phyloP scores from a whole-genome alignment of 2,113 vertebrate genomes.

The Nyctibius bracteatus region DNA sequence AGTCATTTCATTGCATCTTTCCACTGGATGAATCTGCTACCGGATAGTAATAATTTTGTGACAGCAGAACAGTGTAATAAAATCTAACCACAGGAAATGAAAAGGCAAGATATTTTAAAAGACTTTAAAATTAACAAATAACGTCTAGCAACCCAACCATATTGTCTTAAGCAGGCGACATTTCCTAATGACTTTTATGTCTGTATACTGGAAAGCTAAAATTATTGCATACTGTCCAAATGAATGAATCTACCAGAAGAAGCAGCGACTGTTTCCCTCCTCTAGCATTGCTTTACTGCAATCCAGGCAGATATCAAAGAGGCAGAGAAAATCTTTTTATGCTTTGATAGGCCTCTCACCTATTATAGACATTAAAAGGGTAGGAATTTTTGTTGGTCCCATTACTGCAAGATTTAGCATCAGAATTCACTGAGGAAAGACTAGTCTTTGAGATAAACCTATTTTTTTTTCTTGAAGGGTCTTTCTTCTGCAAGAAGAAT shows the following conservation, averaged over 20 bases:
- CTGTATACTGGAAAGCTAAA: neutral
- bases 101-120: neutral
- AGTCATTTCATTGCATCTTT: neutral
- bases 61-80: neutral
- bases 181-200: neutral
- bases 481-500: neutral
- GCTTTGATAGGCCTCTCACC: neutral
- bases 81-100: neutral
- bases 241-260: neutral
- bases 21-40: neutral
- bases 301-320: neutral
- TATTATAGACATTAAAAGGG: rapidly evolving
- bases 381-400: neutral
- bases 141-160: neutral
- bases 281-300: neutral
- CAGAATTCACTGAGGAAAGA: neutral
- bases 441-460: neutral
- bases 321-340: neutral
- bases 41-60: neutral
- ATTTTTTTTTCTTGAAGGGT: neutral
- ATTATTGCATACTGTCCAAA: neutral
- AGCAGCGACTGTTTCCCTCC: neutral
- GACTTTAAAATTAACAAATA: neutral
- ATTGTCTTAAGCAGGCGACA: neutral
- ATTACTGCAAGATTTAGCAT: neutral